Evolutionary conservation across 1,140 invertebrate genomes (phyloP).

Genomic region (Drosophila gunungcola): DNA sequence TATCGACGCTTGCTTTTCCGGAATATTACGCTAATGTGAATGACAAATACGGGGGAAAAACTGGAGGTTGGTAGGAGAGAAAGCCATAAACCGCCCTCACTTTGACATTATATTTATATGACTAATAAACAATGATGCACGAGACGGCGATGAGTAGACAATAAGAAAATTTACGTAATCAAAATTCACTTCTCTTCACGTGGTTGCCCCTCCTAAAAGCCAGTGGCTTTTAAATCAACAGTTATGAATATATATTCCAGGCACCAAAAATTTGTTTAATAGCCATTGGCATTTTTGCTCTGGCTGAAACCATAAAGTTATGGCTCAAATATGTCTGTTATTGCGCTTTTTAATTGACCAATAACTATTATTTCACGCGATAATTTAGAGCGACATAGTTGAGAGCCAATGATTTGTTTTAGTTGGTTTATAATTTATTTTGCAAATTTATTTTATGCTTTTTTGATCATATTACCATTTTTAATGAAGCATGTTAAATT

Average conservation of each 20-base stretch:
- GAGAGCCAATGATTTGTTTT: constrained; percentile 7
- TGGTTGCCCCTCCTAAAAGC: constrained; percentile 3
- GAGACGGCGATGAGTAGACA: constrained; percentile 40
- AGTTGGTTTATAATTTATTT: constrained; percentile 18
- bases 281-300: constrained; percentile 14
- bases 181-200: constrained; percentile 3
- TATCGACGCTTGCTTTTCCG: constrained; percentile 58
- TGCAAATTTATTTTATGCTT: constrained; percentile 10
- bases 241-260: constrained; percentile 20
- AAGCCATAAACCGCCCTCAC: constrained; percentile 50
- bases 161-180: constrained; percentile 12
- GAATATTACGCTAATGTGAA: constrained; percentile 75
- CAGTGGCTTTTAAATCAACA: constrained; percentile 48
- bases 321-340: constrained; percentile 23
- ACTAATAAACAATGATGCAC: constrained; percentile 69
- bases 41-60: constrained; percentile 23
- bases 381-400: constrained; percentile 1
- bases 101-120: constrained; percentile 73
- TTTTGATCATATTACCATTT: constrained; percentile 2
- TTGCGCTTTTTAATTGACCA: constrained; percentile 45
- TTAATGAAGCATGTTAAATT: constrained; percentile 8
- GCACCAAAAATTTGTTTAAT: constrained; percentile 11
- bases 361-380: constrained; percentile 25
- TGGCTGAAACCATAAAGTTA: constrained; percentile 27
- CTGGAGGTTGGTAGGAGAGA: constrained; percentile 10